phyloP scores from a whole-genome alignment of 2,888 invertebrate genomes.

The Meta bourneti region DNA sequence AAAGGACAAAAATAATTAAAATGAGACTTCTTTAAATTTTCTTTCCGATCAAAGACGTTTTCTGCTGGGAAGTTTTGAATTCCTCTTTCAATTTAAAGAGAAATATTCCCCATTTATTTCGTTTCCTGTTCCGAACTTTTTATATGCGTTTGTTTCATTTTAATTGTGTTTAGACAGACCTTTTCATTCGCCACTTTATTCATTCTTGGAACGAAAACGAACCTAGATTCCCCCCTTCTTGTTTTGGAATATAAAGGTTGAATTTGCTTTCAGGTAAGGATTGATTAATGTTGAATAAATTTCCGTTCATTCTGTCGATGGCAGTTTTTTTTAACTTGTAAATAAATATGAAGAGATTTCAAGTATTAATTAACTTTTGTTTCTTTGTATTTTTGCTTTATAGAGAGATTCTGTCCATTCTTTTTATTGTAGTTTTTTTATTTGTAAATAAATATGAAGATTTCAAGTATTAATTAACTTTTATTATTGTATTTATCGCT shows the following conservation, averaged over 20 bases:
- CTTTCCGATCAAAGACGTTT: not conserved
- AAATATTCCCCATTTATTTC: not conserved
- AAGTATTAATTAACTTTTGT: not conserved
- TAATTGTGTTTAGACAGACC: not conserved
- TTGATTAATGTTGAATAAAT: not conserved
- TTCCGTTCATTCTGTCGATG: not conserved
- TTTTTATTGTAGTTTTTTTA: too few species aligned
- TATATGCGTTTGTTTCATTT: not conserved
- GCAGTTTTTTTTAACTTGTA: not conserved
- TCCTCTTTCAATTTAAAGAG: not conserved
- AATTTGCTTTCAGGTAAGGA: not conserved
- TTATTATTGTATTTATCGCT: too few species aligned
- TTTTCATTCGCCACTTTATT: not conserved
- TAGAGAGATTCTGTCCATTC: too few species aligned
- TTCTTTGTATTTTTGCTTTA: too few species aligned
- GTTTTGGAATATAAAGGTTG: too few species aligned
- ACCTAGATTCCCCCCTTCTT: not conserved
- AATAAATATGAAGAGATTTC: not conserved
- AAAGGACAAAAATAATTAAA: slow-evolving; percentile 39
- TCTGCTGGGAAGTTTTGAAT: not conserved
- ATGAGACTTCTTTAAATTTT: slow-evolving; percentile 18
- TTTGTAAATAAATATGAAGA: too few species aligned
- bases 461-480: too few species aligned
- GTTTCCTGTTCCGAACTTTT: not conserved
- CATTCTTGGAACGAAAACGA: not conserved